Evolutionary conservation across 2,113 vertebrate species (phyloP).

Genomic region (mouse (Mus musculus)): DNA sequence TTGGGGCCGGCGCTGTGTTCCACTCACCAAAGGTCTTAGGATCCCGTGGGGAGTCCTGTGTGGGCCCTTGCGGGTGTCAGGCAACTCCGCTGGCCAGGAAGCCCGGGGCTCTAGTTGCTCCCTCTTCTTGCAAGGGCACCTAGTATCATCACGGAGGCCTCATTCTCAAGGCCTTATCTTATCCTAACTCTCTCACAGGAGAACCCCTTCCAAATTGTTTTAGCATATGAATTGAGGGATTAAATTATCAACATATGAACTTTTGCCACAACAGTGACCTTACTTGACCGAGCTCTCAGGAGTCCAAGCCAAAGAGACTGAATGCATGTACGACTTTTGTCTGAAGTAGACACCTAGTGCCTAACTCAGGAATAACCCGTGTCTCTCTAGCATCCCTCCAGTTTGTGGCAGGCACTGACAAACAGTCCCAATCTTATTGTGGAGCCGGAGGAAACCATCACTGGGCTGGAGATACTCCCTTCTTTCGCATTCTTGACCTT

Average conservation of each 20-base stretch:
- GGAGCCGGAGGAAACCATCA: neutral
- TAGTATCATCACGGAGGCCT: accelerated
- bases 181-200: neutral
- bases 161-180: neutral
- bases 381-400: accelerated
- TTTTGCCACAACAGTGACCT: neutral
- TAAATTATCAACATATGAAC: neutral
- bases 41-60: too few species aligned
- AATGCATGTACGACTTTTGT: neutral
- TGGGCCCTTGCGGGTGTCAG: too few species aligned
- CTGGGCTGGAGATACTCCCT: neutral
- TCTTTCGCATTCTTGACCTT: neutral
- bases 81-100: too few species aligned
- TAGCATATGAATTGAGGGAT: neutral
- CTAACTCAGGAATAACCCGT: accelerated
- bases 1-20: too few species aligned
- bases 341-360: neutral
- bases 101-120: too few species aligned
- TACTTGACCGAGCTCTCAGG: neutral
- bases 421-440: accelerated
- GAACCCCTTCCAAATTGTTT: neutral
- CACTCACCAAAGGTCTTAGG: too few species aligned
- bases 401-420: neutral
- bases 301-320: neutral
- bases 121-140: neutral